Percentiles rank a stretch among this genome's conserved stretches.
These are phyloP conservation scores for Cebus imitator DNA, from an alignment of 2,113 vertebrate genomes.

Conservation along the genomic window DNA sequence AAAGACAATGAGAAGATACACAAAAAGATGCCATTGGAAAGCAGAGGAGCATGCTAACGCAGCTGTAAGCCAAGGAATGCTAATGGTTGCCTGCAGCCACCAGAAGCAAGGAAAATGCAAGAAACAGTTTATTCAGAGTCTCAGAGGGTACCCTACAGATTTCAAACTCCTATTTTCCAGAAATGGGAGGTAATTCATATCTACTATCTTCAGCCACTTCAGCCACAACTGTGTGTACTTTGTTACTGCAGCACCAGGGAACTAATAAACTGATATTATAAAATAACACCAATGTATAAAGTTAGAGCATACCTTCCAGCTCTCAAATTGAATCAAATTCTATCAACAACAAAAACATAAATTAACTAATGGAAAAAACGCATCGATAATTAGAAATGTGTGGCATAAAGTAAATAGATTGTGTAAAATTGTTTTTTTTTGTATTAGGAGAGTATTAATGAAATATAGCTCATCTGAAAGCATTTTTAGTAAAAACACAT, in stretches of 20 bases:
- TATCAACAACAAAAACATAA: background rate
- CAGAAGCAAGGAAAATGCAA: background rate
- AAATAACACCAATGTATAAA: background rate
- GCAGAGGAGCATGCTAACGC: background rate
- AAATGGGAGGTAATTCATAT: background rate
- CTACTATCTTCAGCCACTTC: background rate
- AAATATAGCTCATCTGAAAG: background rate
- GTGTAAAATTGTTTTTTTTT: background rate
- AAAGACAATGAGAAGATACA: background rate
- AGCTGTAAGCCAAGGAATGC: background rate
- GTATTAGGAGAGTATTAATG: background rate
- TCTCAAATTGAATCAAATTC: conserved; percentile 1
- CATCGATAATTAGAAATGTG: background rate
- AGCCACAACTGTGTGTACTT: background rate
- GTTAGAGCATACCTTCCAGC: background rate
- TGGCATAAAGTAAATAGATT: background rate
- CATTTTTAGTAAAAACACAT: background rate
- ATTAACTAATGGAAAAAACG: background rate
- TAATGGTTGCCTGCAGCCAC: background rate
- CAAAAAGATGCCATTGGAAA: background rate
- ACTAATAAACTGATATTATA: background rate
- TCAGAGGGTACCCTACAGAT: background rate
- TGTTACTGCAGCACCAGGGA: background rate
- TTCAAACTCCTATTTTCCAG: background rate
- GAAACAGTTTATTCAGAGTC: background rate